Base-by-base conservation (phyloP, 2,888 invertebrate genomes). In the Caenorhabditis sp. region DNA sequence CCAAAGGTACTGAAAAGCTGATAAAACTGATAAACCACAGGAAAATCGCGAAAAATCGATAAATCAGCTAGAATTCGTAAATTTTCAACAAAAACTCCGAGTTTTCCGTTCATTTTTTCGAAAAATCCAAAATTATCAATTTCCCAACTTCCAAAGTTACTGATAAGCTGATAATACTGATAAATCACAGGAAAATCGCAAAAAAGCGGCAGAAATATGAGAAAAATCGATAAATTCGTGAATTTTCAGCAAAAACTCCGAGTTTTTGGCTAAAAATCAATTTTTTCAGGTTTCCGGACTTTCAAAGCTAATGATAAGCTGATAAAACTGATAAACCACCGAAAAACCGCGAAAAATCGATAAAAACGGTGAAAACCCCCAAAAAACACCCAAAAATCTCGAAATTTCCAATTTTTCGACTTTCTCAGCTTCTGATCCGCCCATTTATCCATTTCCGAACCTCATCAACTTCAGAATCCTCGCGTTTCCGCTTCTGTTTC, bases 401-500 rank as follows among this genome's bases (percentile, higher is more conserved):
- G n/a, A n/a, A 20, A 71, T 24, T 20, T 24, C 9, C 15, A 47
- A 32, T 32, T 32, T 32, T 32, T 9, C 9, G 9, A 9, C 32
- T 32, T 32, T 32, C 9, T 32, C 32, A n/a, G n/a, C n/a, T n/a
- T n/a, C n/a, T n/a, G n/a, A 9, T 15, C 13, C 40, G 11, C 40
- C 40, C 13, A 9, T 15, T 40, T 40, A 3, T 13, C 40, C 9
- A 40, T 40, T 40, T 13, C 11, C 62, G 0, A 56, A 76, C 76
- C 44, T 84, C 84, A 53, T 86, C 86, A 28, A 64, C 53, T 47
- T 81, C 79, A 0, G 70, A 70, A 11, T 80, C 81, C 13, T 83
- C 82, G 6, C 81, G 56, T 64, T 83, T 85, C 51, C 87, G 80
- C 62, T 85, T 87, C 18, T 79, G 60, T 55, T 88, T 88, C 15